Conservation (phyloP, 2,113 vertebrate species). For the Charina bottae region DNA sequence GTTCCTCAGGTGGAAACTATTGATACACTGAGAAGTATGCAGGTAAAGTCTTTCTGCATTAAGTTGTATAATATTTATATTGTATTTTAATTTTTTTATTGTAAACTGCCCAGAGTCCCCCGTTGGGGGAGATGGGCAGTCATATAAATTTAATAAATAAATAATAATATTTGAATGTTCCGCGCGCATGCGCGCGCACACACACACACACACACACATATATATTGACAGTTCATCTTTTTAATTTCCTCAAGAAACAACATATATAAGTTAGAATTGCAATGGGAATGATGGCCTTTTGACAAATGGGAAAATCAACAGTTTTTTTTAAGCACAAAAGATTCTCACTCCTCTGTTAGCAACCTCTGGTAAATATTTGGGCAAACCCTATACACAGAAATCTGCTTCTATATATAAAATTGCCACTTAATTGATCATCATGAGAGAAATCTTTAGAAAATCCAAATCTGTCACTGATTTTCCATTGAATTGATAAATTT, state of each 20-base stretch:
- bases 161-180: too few relatives aligned
- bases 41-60: slow-evolving; percentile 70
- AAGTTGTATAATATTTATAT: too few relatives aligned
- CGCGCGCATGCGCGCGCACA: too few relatives aligned
- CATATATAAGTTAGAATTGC: neutral
- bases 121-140: too few relatives aligned
- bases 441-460: slow-evolving; percentile 3
- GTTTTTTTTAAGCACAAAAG: neutral
- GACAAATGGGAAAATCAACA: neutral
- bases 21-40: slow-evolving; percentile 90
- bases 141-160: too few relatives aligned
- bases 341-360: neutral
- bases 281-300: neutral
- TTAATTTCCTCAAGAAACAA: neutral
- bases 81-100: too few relatives aligned
- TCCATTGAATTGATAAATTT: slow-evolving; percentile 3
- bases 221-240: neutral
- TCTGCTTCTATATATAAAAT: neutral
- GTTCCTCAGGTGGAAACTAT: slow-evolving; percentile 92
- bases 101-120: too few relatives aligned
- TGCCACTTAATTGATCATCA: neutral
- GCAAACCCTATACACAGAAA: neutral
- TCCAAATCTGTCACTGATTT: neutral
- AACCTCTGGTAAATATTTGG: neutral
- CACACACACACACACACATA: too few relatives aligned